Conservation (phyloP, 2,888 invertebrate species). For the Bombylius major region DNA sequence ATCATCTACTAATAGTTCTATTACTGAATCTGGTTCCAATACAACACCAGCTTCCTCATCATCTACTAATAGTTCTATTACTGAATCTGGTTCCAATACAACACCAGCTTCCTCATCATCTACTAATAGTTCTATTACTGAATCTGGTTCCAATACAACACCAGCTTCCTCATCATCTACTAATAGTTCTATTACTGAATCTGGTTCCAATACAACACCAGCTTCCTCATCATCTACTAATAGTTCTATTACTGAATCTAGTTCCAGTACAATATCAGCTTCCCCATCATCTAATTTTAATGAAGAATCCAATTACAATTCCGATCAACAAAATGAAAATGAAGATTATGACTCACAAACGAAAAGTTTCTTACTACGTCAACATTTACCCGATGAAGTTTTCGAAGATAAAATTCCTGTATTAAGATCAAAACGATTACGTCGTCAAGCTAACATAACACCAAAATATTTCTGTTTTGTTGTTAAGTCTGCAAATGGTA, state of each 20-base stretch:
- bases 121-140: neutral
- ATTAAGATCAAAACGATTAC: too few species aligned
- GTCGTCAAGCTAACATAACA: neutral
- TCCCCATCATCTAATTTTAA: conserved; percentile 1
- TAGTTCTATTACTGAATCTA: neutral
- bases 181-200: conserved; percentile 8
- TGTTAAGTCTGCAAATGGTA: neutral
- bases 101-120: neutral
- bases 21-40: conserved; percentile 3
- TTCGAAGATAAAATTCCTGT: too few species aligned
- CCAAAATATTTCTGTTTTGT: neutral
- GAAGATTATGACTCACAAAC: too few species aligned
- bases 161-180: conserved; percentile 14
- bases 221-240: neutral
- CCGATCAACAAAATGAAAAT: too few species aligned
- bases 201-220: neutral
- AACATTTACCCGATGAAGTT: too few species aligned
- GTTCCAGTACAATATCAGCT: neutral
- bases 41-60: neutral
- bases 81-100: too few species aligned
- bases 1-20: conserved; percentile 8
- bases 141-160: conserved; percentile 2
- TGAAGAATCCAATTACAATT: too few species aligned
- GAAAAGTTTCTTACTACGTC: too few species aligned
- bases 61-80: conserved; percentile 11